Conservation (phyloP, 2,113 vertebrate genomes). For the Verasper variegatus region DNA sequence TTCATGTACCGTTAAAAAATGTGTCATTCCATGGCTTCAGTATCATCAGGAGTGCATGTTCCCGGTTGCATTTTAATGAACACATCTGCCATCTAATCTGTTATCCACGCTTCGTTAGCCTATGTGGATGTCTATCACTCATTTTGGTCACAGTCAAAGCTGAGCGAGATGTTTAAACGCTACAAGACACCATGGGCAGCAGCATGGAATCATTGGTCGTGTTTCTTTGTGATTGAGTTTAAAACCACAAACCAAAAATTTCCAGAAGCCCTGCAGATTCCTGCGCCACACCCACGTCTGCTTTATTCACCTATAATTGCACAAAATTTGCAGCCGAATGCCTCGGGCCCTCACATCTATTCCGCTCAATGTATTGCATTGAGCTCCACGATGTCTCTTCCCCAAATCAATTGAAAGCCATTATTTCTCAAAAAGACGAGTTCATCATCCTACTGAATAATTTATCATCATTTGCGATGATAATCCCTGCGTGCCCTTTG, state of each 20-base stretch:
- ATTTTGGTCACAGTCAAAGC: constrained; percentile 27
- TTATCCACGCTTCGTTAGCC: constrained; percentile 58
- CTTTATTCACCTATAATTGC: constrained; percentile 34
- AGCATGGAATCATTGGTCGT: not conserved
- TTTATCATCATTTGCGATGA: constrained; percentile 30
- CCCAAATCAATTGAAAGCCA: constrained; percentile 30
- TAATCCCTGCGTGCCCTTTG: constrained; percentile 54
- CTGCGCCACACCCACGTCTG: constrained; percentile 32
- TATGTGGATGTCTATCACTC: constrained; percentile 29
- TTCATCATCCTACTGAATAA: constrained; percentile 49
- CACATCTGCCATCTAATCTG: constrained; percentile 53
- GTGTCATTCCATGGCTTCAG: not conserved
- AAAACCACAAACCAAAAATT: constrained; percentile 11
- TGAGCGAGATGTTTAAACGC: not conserved
- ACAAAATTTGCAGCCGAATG: constrained; percentile 9
- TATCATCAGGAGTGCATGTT: constrained; percentile 26
- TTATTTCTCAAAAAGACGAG: constrained; percentile 23
- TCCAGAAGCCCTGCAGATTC: constrained; percentile 1
- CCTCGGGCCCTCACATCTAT: not conserved
- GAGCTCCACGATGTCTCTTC: not conserved
- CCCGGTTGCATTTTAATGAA: constrained; percentile 58
- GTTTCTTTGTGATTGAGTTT: not conserved
- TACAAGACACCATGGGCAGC: not conserved
- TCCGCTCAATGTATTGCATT: not conserved
- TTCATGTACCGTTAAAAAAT: constrained; percentile 15